Percentiles rank a stretch among this genome's conserved stretches.
These are phyloP conservation scores for human DNA, from an alignment of 2,113 vertebrate species.

Conservation along the genomic window DNA sequence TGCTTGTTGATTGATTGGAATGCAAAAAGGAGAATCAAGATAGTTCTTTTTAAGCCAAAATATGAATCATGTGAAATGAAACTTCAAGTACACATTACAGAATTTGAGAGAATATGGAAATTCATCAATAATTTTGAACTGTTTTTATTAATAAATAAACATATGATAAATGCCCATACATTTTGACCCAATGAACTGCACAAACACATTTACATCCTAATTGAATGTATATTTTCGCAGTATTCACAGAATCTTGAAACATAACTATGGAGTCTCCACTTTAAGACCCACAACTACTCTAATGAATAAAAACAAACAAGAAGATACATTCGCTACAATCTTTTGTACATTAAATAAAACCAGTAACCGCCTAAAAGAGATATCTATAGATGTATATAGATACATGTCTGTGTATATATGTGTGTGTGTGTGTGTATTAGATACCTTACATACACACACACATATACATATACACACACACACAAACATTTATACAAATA, in stretches of 20 bases:
- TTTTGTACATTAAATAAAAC: not conserved
- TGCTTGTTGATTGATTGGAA: not conserved
- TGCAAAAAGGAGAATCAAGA: not conserved
- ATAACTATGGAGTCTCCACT: not conserved
- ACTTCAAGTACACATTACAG: too few species aligned
- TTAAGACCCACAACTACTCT: not conserved
- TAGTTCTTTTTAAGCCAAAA: not conserved
- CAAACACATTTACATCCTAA: not conserved
- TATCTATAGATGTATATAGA: not conserved
- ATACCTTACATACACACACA: not conserved
- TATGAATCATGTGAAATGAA: not conserved
- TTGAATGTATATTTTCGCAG: not conserved
- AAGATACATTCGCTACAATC: not conserved
- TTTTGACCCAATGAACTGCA: not conserved
- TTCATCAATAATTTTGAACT: not conserved
- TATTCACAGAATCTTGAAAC: not conserved
- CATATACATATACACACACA: not conserved
- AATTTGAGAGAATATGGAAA: not conserved
- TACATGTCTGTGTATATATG: not conserved
- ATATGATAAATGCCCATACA: not conserved
- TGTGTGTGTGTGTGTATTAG: not conserved
- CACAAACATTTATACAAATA: not conserved
- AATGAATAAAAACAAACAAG: not conserved
- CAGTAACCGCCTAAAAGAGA: not conserved
- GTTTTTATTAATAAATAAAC: not conserved